Evolutionary conservation across 2,113 vertebrate species (phyloP), one percentile per base, ranked within the genome.

Genomic region (Cryptotis parvus): DNA sequence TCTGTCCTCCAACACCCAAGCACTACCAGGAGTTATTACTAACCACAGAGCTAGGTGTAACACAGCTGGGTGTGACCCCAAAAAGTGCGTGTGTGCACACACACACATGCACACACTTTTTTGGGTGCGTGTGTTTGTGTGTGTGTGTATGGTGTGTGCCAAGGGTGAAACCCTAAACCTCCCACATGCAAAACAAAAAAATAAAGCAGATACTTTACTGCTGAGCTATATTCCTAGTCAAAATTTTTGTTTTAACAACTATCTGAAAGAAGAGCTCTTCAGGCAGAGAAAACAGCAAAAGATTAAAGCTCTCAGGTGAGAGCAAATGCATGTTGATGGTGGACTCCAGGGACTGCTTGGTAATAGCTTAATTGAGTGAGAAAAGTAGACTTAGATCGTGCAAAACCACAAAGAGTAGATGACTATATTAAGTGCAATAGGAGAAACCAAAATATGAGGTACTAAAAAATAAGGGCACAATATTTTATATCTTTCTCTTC

Each of bases 351-450:
- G 73, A 87, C 49, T 87, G 41, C 58, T 10, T 33, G 37, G 33
- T 26, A 37, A 49, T 33, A 45, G 43, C 26, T 84, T 68, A 70
- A 78, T 84, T 49, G 45, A 94, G 58, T 68, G 55, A 69, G 39
- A 89, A 15, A 78, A n/a, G 22, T 7, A 18, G 3, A 20, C 18
- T 35, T 92, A 73, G 27, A 35, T 58, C 65, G 68, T 31, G 8
- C 27, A 77, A 45, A 9, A 9, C 55, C 29, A 49, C 33, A 55
- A 52, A 82, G 24, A 43, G 29, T 27, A 84, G 31, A n/a, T 58
- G 77, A 87, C 77, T 27, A 77, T 73, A 61, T 10, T 69, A 84
- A 87, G 55, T n/a, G 9, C 63, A 84, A 63, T 63, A n/a, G 55
- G n/a, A 92, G 87, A 29, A 18, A 76, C 3, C 72, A n/a, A 66